Percentiles rank a stretch among this genome's conserved stretches.
Conservation (phyloP, 2,797 vertebrate species). For the Gymnoscopelus microlampas region DNA sequence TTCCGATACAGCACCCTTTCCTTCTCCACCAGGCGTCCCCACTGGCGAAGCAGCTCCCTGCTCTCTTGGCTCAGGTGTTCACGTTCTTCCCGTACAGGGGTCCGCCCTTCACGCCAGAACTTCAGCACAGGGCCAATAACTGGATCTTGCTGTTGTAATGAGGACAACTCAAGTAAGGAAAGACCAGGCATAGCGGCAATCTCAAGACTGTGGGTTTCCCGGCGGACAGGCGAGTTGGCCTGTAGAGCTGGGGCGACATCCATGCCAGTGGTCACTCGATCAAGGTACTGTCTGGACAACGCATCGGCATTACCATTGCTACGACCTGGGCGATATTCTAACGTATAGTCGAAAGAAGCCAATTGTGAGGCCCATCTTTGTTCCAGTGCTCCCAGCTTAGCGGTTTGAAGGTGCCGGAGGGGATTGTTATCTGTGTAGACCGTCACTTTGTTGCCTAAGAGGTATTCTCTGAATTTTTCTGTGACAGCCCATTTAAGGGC, state of each 20-base stretch:
- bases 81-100: background rate
- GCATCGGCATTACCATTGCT: conserved; percentile 1
- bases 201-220: background rate
- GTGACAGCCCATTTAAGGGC: too few species aligned
- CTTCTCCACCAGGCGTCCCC: background rate
- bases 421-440: too few species aligned
- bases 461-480: too few species aligned
- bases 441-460: too few species aligned
- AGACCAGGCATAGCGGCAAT: background rate
- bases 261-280: background rate
- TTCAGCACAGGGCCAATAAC: background rate
- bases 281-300: background rate
- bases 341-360: background rate
- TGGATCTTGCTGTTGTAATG: conserved; percentile 1
- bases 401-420: too few species aligned
- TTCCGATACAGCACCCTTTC: background rate
- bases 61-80: background rate
- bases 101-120: background rate
- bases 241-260: too few species aligned
- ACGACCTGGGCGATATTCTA: background rate
- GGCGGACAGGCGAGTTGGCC: too few species aligned
- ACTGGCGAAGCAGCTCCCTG: background rate
- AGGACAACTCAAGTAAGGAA: background rate
- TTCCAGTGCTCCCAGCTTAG: too few species aligned
- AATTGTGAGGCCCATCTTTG: background rate